Evolutionary conservation across 2,888 invertebrate species (phyloP), one percentile per base, ranked within the genome.

Genomic region (Acanthosepion esculentum): DNA sequence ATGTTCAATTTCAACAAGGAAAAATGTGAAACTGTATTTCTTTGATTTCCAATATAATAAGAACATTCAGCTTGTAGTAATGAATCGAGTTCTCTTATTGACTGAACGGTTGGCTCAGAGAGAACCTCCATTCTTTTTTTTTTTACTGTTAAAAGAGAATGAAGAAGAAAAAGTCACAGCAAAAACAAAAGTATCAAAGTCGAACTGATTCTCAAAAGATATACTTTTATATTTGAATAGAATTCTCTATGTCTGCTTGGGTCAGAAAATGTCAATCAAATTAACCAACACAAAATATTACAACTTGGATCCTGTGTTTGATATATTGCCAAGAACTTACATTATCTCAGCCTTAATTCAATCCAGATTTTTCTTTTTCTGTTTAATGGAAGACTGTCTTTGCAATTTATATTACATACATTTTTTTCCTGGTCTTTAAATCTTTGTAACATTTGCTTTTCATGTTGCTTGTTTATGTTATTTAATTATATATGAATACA

Each of bases 271-370:
- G n/a, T 15, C 78, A 78, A 78, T 78, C 15, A 78, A 78, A 78
- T 78, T 78, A 78, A 78, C 78, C 78, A 33, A n/a, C 3, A n/a
- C 12, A 78, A 78, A 78, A 41, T 41, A 41, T 12, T 78, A n/a
- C 8, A n/a, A 78, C 78, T 78, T 78, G n/a, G 78, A 78, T 78
- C 78, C 78, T 78, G 78, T 78, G n/a, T 33, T 78, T 78, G 78
- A 78, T 78, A 78, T n/a, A 78, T 12, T 78, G 78, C n/a, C 78
- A 78, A n/a, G n/a, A 78, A 78, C 78, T 78, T 78, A 78, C n/a
- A n/a, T 78, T 29, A 78, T 78, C 78, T 78, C n/a, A 78, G n/a
- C 12, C n/a, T 78, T 78, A 78, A 78, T 78, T n/a, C 59, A 59
- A 59, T 59, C 59, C 59, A 59, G 20, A 59, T 59, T 59, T 12